These are phyloP conservation scores for Ammodytes dubius DNA, from an alignment of 2,113 vertebrate species.

Conservation along the genomic window DNA sequence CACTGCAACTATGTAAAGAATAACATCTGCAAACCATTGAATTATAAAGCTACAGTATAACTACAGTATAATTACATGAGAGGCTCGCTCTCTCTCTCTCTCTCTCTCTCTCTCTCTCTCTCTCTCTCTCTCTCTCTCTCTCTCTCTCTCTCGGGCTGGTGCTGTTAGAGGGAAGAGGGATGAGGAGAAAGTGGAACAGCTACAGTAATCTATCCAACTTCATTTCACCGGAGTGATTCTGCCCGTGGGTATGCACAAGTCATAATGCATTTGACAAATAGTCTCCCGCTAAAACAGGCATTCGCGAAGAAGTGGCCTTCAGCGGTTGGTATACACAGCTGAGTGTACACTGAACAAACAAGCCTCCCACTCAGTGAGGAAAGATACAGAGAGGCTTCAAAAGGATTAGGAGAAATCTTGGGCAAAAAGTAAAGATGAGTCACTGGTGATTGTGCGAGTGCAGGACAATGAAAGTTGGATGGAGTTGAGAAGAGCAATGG, in stretches of 20 bases:
- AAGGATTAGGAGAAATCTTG: slow-evolving; percentile 82
- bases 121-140: slow-evolving; percentile 17
- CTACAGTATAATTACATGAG: slow-evolving; percentile 77
- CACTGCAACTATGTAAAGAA: slow-evolving; percentile 65
- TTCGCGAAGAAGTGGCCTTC: slow-evolving; percentile 87
- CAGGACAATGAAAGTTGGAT: slow-evolving; percentile 76
- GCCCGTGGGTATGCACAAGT: slow-evolving; percentile 84
- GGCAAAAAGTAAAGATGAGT: slow-evolving; percentile 82
- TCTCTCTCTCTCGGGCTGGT: slow-evolving; percentile 61
- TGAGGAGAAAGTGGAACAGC: slow-evolving; percentile 79
- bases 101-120: slow-evolving; percentile 14
- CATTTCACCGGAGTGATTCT: slow-evolving; percentile 82
- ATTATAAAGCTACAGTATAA: slow-evolving; percentile 74
- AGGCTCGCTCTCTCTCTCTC: slow-evolving; percentile 61
- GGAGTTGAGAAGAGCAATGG: slow-evolving; percentile 70
- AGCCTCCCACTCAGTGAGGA: slow-evolving; percentile 84
- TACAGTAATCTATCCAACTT: slow-evolving; percentile 86
- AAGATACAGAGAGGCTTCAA: slow-evolving; percentile 80
- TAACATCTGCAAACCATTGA: slow-evolving; percentile 73
- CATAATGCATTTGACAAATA: slow-evolving; percentile 88
- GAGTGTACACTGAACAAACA: slow-evolving; percentile 85
- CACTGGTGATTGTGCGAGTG: slow-evolving; percentile 78
- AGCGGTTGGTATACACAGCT: slow-evolving; percentile 82
- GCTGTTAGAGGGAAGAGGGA: slow-evolving; percentile 70
- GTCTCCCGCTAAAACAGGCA: slow-evolving; percentile 85